phyloP scores from a whole-genome alignment of 2,888 invertebrate species.

The Eudasyphora cyanicolor region DNA sequence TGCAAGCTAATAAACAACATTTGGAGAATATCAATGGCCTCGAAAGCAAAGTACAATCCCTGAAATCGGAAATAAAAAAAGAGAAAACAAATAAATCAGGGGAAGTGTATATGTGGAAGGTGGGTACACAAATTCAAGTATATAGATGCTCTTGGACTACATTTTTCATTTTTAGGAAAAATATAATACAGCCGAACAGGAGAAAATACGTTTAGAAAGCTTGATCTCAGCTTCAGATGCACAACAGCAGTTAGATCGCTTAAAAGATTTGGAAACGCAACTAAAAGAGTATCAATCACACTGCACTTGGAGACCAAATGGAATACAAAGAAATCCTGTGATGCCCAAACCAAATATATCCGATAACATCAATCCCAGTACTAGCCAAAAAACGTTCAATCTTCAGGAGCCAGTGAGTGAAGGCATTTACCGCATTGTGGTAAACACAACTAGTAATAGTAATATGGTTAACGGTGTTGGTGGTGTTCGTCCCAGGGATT shows the following conservation, averaged over 20 bases:
- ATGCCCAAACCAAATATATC: constrained; percentile 46
- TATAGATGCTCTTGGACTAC: neutral
- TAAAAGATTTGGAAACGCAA: constrained; percentile 67
- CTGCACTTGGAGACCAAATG: constrained; percentile 68
- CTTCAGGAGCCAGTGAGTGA: constrained; percentile 79
- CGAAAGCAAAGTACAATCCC: constrained; percentile 80
- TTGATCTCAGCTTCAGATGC: constrained; percentile 71
- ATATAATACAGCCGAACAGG: constrained; percentile 72
- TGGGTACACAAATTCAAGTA: constrained; percentile 66
- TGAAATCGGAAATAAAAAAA: constrained; percentile 81
- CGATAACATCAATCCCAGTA: constrained; percentile 56
- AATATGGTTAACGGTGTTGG: constrained; percentile 33
- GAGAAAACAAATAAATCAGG: constrained; percentile 75
- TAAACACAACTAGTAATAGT: constrained; percentile 75
- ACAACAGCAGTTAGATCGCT: constrained; percentile 53
- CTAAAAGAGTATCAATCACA: constrained; percentile 69
- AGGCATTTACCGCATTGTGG: constrained; percentile 78
- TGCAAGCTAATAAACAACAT: constrained; percentile 80
- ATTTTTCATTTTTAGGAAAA: constrained; percentile 71
- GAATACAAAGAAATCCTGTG: constrained; percentile 51
- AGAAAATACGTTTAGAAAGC: constrained; percentile 75
- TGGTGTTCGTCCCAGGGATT: constrained; percentile 41
- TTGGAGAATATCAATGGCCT: constrained; percentile 80
- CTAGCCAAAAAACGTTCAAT: constrained; percentile 76
- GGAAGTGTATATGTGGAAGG: constrained; percentile 80